Percentiles rank a stretch among this genome's conserved stretches.
These are phyloP conservation scores for Caenorhabditis tropicalis DNA, from an alignment of 1,140 invertebrate species.

Conservation along the genomic window DNA sequence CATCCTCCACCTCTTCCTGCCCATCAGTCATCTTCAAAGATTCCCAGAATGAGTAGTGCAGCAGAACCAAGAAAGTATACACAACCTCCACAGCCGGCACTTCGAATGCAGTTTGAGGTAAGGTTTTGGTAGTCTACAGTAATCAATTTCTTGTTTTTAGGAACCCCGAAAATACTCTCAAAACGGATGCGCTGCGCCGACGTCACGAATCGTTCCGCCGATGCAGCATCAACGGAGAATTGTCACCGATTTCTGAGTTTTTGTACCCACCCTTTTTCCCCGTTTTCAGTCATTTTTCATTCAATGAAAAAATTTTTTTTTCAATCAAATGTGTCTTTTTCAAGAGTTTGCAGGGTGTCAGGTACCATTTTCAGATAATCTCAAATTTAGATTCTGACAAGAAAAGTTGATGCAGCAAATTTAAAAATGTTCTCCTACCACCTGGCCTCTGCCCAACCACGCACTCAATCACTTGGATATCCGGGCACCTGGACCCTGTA, in stretches of 20 bases:
- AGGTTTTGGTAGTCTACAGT: neutral
- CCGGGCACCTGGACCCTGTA: too few relatives aligned
- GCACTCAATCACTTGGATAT: too few relatives aligned
- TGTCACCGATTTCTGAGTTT: constrained; percentile 25
- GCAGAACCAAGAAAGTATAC: neutral
- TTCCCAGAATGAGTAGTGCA: constrained; percentile 23
- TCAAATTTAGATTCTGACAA: too few relatives aligned
- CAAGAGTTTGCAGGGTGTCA: too few relatives aligned
- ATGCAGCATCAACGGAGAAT: constrained; percentile 35
- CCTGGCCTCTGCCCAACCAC: too few relatives aligned
- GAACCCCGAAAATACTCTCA: constrained; percentile 17
- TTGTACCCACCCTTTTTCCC: neutral
- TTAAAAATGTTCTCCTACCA: too few relatives aligned
- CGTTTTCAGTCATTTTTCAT: constrained; percentile 4
- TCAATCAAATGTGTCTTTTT: neutral
- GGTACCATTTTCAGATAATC: too few relatives aligned
- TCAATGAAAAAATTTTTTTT: neutral
- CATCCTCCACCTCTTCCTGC: constrained; percentile 40
- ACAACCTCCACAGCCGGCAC: constrained; percentile 19
- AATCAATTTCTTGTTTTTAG: neutral
- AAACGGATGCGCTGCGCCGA: neutral
- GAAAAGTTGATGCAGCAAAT: too few relatives aligned
- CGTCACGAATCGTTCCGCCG: constrained; percentile 7
- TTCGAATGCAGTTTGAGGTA: constrained; percentile 12
- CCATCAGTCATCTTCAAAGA: constrained; percentile 14